A percentile compares a stretch with the other conserved stretches of the same genome.
phyloP scores from a whole-genome alignment of 2,888 invertebrate genomes.

The Brenthis daphne region DNA sequence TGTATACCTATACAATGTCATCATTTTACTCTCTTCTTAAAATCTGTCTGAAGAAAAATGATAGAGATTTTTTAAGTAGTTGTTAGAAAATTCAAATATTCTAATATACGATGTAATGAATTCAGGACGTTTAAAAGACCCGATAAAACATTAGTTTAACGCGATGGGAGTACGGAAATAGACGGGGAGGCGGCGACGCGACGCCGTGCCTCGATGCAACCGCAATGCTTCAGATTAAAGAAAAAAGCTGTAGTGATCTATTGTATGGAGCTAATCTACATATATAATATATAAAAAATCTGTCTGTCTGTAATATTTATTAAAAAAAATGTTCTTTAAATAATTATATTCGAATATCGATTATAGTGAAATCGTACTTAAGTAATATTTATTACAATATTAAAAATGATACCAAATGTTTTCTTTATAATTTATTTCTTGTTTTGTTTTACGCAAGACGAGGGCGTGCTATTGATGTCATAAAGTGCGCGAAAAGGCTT shows the following conservation, averaged over 20 bases:
- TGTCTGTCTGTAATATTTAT: neutral
- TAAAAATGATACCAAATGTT: neutral
- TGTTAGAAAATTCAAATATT: neutral
- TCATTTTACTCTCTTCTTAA: too few relatives aligned
- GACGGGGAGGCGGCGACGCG: slow-evolving; percentile 45
- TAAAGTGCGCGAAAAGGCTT: slow-evolving; percentile 16
- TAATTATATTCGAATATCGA: too few relatives aligned
- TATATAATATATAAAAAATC: neutral
- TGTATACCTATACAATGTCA: too few relatives aligned
- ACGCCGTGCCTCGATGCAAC: slow-evolving; percentile 22
- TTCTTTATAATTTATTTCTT: slow-evolving; percentile 13
- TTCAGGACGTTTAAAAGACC: slow-evolving; percentile 15
- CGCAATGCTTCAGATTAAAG: slow-evolving; percentile 14
- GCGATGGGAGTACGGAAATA: slow-evolving; percentile 55
- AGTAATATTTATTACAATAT: too few relatives aligned
- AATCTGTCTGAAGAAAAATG: too few relatives aligned
- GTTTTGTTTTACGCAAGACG: slow-evolving; percentile 9
- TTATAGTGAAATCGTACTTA: too few relatives aligned
- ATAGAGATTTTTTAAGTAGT: neutral
- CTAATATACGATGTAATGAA: neutral
- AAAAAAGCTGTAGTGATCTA: slow-evolving; percentile 5
- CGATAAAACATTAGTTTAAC: slow-evolving; percentile 32
- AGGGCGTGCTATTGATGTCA: slow-evolving; percentile 24
- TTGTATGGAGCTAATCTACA: neutral
- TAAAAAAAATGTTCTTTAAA: too few relatives aligned